phyloP scores from a whole-genome alignment of 2,113 vertebrate species.

The Prinia subflava region DNA sequence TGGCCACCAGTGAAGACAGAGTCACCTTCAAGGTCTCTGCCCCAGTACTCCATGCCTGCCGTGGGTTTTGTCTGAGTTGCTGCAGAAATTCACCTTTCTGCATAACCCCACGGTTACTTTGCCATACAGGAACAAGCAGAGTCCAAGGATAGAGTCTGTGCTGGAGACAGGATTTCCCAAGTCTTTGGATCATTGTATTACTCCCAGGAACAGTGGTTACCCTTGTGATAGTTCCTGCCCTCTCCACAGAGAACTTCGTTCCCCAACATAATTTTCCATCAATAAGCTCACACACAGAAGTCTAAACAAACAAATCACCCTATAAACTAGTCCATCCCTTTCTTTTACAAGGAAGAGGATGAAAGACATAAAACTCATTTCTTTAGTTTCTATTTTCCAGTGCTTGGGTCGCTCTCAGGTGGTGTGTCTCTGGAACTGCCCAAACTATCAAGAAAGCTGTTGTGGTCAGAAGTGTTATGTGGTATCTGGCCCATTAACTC shows the following conservation, averaged over 20 bases:
- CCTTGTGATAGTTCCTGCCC: background rate
- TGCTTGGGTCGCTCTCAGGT: background rate
- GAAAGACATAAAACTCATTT: background rate
- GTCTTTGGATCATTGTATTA: background rate
- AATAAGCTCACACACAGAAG: background rate
- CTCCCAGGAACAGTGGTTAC: background rate
- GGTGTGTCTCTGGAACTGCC: background rate
- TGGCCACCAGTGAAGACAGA: constrained; percentile 26
- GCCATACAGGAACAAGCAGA: background rate
- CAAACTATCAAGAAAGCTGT: background rate
- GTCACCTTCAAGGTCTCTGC: constrained; percentile 19
- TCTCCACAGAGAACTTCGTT: background rate
- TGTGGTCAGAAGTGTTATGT: background rate
- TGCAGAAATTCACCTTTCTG: background rate
- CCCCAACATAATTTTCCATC: background rate
- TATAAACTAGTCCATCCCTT: background rate
- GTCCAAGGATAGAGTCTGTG: rapidly evolving
- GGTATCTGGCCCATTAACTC: background rate
- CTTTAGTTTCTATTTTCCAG: background rate
- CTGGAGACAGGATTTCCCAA: background rate
- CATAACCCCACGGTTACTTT: rapidly evolving
- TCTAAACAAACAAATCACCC: background rate
- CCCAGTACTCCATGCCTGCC: background rate
- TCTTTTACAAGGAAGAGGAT: background rate
- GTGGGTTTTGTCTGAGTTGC: background rate